Evolutionary conservation across 2,113 vertebrate species (phyloP), one percentile per base, ranked within the genome.

Genomic region (Willisornis vidua): DNA sequence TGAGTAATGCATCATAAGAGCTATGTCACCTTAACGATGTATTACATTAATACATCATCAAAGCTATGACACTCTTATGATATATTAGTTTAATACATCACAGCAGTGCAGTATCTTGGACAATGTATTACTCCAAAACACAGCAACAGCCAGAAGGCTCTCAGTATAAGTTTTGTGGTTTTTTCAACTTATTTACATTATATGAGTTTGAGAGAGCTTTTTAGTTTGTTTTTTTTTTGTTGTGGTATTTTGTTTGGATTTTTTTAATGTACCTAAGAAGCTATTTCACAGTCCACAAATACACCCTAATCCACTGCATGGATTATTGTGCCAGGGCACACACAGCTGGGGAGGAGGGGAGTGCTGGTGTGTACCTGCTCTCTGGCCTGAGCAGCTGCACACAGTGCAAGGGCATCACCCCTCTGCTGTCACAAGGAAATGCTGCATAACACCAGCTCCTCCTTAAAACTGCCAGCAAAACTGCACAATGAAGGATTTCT

Each of bases 31-130:
- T 94, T 97, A 97, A 97, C 31, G 70, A 97, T 88, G 91, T 84
- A 96, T 96, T 85, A 90, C 97, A 94, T 96, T 96, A 97, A 98
- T 98, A 96, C 71, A 98, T 98, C 98, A 97, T 94, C 97, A 97
- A 90, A 96, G 94, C 90, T 63, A 17, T 66, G 97, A 86, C 98
- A 97, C 63, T 83, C 97, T 91, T 66, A 88, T 96, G 97, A 98
- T 96, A 31, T 57, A 98, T 97, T 93, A 77, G 75, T 87, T 96
- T 95, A 96, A 98, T 97, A 88, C 78, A 96, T 98, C 97, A 97
- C 51, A 62, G 89, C 49, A 76, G 67, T 77, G 97, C 93, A 71
- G 23, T 52, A 66, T 75, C 90, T 88, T 25, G 24, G 82, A 96
- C 97, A 97, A 97, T 80, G 67, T 68, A 97, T 98, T 94, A 82